A percentile compares a stretch with the other conserved stretches of the same genome.
Conservation (phyloP, 2,888 invertebrate genomes). For the Blastobasis adustella region DNA sequence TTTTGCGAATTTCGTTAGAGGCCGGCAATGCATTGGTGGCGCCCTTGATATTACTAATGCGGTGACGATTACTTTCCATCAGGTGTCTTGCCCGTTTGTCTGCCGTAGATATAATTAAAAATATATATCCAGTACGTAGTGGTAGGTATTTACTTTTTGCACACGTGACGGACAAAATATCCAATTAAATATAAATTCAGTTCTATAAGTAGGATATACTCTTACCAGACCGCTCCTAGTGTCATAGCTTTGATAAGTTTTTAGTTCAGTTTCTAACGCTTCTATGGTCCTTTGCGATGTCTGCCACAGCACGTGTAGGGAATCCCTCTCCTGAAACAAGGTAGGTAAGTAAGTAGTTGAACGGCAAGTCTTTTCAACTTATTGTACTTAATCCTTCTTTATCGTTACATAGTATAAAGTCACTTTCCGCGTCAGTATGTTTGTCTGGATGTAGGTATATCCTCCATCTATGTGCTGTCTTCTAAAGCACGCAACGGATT, state of each 20-base stretch:
- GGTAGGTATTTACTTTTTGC: neutral
- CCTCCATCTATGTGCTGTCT: too few relatives aligned
- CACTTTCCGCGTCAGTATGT: too few relatives aligned
- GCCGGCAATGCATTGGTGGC: too few relatives aligned
- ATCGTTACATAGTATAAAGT: too few relatives aligned
- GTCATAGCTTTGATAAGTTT: conserved; percentile 63
- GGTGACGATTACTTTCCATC: too few relatives aligned
- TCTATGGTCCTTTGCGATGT: conserved; percentile 79
- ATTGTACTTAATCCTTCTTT: too few relatives aligned
- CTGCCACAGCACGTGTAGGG: conserved; percentile 78
- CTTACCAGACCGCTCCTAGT: conserved; percentile 40
- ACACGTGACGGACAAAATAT: neutral
- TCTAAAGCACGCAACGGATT: too few relatives aligned
- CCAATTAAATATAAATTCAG: too few relatives aligned
- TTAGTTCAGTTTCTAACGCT: conserved; percentile 79
- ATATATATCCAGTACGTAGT: neutral
- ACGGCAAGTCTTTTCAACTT: neutral
- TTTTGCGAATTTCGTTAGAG: neutral
- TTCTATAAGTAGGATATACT: neutral
- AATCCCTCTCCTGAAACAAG: conserved; percentile 77
- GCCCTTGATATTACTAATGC: too few relatives aligned
- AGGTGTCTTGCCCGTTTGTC: too few relatives aligned
- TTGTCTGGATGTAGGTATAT: too few relatives aligned
- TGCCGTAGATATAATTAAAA: neutral
- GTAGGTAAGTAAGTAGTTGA: neutral